A percentile compares a stretch with the other conserved stretches of the same genome.
phyloP scores from a whole-genome alignment of 2,888 invertebrate species.

The Ormyrus thymus region DNA sequence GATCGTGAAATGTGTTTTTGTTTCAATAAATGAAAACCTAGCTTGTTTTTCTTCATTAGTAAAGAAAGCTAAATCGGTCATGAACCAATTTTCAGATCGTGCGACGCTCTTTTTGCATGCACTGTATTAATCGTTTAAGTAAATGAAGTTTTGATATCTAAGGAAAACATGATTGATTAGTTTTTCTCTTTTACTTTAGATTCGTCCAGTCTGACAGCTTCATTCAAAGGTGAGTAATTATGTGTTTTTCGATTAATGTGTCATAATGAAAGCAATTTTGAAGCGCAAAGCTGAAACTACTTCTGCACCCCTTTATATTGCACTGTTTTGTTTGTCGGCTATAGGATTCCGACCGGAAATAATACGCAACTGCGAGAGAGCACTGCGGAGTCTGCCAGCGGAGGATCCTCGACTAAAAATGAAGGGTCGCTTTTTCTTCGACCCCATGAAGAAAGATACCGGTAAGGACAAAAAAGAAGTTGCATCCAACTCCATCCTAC shows the following conservation, averaged over 20 bases:
- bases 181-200: conserved; percentile 61
- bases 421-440: conserved; percentile 72
- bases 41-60: too few species aligned
- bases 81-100: neutral
- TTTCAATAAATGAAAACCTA: too few species aligned
- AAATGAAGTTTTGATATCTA: neutral
- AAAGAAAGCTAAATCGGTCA: neutral
- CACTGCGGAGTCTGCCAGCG: conserved; percentile 68
- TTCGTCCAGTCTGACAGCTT: conserved; percentile 65
- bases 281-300: too few species aligned
- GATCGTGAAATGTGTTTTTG: too few species aligned
- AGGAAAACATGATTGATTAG: conserved; percentile 33
- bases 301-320: too few species aligned
- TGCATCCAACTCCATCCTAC: conserved; percentile 69
- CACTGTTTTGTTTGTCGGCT: conserved; percentile 17
- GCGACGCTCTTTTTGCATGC: conserved; percentile 13
- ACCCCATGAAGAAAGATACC: conserved; percentile 62
- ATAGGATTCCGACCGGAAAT: conserved; percentile 73
- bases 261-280: too few species aligned
- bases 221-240: conserved; percentile 71
- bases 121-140: neutral
- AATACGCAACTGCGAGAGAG: conserved; percentile 70
- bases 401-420: conserved; percentile 72
- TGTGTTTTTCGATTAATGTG: too few species aligned
- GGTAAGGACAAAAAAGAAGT: conserved; percentile 56